Base-by-base conservation (phyloP, 2,113 vertebrate genomes). In the Istiophorus platypterus region DNA sequence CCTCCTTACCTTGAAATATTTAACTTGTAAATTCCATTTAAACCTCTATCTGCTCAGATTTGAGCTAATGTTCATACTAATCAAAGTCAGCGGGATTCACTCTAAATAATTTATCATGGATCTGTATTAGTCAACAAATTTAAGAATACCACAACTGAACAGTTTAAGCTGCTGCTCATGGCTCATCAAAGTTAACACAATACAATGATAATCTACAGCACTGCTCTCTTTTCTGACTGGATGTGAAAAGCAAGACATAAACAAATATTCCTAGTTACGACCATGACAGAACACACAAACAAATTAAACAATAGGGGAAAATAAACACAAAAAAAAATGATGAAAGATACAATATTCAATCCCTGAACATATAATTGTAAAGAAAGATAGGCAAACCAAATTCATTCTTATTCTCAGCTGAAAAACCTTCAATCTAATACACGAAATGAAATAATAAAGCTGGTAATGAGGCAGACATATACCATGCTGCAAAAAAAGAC, bases 111-210 rank as follows among this genome's bases (percentile, higher is more conserved):
- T 81, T 77, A 89, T 72, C 76, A 78, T 27, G 49, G 57, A 66
- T 63, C 78, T 79, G 56, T 52, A 92, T 85, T 81, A 85, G 80
- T 61, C 62, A 85, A 86, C 80, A 86, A 85, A 9, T 89, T 87
- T 76, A 85, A 87, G 82, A 78, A 52, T 47, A 78, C 14, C 57
- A 65, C 11, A 39, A 73, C 65, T 79, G 80, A 89, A 64, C 51
- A 51, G 77, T 82, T 67, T 61, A 69, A 88, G 80, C 72, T 71
- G 78, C 86, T 57, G 61, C 85, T 85, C 85, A 78, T 84, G 81
- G 81, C 85, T 79, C 70, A 71, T 86, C 84, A 89, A 42, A 65
- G 68, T 45, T 61, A 84, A 81, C 70, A 42, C 71, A 41, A 66
- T 26, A 57, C 62, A 62, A 75, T 49, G 57, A 86, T 47, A 76